Conservation (phyloP, 2,113 vertebrate genomes). For the Blennius ocellaris region DNA sequence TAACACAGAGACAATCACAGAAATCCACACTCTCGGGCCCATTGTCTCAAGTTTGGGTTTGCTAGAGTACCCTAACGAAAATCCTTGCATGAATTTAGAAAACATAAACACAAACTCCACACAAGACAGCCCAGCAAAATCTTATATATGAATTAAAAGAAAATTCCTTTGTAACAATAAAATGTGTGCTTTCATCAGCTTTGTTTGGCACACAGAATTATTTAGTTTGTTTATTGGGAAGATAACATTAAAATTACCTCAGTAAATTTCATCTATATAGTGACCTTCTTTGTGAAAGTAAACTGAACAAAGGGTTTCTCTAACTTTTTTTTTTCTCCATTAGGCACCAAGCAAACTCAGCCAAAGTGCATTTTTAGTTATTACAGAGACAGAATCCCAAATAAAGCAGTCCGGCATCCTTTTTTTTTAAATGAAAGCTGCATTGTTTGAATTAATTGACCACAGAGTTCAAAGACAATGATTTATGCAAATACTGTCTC, state of each 20-base stretch:
- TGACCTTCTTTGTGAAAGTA: slow-evolving; percentile 5
- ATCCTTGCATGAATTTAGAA: too few relatives aligned
- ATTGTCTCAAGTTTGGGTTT: too few relatives aligned
- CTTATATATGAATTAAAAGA: too few relatives aligned
- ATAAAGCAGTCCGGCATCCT: slow-evolving; percentile 2
- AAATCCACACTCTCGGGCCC: too few relatives aligned
- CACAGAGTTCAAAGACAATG: slow-evolving; percentile 20
- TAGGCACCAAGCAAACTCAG: slow-evolving; percentile 37
- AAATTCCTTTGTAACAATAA: too few relatives aligned
- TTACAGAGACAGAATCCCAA: slow-evolving; percentile 9
- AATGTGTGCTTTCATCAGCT: too few relatives aligned
- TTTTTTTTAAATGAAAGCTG: slow-evolving; percentile 19
- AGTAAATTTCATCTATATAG: neutral
- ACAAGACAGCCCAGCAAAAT: too few relatives aligned
- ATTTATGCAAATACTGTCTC: neutral
- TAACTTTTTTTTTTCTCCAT: slow-evolving; percentile 18
- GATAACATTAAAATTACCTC: neutral
- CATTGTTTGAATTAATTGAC: slow-evolving; percentile 46
- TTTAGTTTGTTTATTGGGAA: neutral
- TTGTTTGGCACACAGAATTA: neutral
- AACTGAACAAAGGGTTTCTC: slow-evolving; percentile 22
- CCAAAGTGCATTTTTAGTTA: slow-evolving; percentile 24
- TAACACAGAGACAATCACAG: too few relatives aligned
- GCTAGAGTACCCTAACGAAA: too few relatives aligned
- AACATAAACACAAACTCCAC: too few relatives aligned